phyloP scores from a whole-genome alignment of 2,797 vertebrate genomes.

The Rhadinocentrus ornatus region DNA sequence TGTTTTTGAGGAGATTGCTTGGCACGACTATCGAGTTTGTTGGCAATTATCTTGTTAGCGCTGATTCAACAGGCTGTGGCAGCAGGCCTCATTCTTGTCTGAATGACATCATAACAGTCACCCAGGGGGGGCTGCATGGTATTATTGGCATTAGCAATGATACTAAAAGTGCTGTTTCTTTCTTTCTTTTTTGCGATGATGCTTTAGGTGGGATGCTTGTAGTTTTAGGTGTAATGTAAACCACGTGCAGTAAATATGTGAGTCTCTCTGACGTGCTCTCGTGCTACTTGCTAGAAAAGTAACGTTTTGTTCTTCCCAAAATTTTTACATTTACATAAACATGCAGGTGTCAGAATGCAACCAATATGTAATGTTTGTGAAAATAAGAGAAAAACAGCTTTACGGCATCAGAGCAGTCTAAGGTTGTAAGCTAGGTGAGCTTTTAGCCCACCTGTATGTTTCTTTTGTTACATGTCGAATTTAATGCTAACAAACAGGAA shows the following conservation, averaged over 20 bases:
- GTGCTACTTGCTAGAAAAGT: too few relatives aligned
- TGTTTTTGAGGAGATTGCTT: neutral
- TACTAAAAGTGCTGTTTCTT: slow-evolving; percentile 4
- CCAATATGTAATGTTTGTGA: neutral
- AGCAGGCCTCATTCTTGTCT: slow-evolving; percentile 27
- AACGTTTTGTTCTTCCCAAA: neutral
- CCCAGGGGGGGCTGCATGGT: slow-evolving; percentile 11
- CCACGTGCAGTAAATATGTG: neutral
- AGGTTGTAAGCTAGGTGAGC: neutral
- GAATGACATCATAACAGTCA: slow-evolving; percentile 19
- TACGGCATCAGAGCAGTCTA: too few relatives aligned
- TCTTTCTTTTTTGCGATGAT: neutral
- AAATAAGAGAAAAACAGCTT: neutral
- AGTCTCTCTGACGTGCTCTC: neutral
- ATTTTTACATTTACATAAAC: neutral
- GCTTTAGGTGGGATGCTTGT: slow-evolving; percentile 1
- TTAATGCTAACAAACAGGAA: neutral
- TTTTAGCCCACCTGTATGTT: neutral
- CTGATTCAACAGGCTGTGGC: slow-evolving; percentile 28
- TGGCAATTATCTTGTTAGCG: neutral
- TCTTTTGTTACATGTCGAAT: neutral
- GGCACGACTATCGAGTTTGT: neutral
- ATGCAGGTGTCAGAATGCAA: neutral
- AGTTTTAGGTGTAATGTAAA: slow-evolving; percentile 11
- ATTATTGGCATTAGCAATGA: slow-evolving; percentile 13